Evolutionary conservation across 1,140 invertebrate genomes (phyloP), one percentile per base, ranked within the genome.

Genomic region (Drosophila tsacasi): DNA sequence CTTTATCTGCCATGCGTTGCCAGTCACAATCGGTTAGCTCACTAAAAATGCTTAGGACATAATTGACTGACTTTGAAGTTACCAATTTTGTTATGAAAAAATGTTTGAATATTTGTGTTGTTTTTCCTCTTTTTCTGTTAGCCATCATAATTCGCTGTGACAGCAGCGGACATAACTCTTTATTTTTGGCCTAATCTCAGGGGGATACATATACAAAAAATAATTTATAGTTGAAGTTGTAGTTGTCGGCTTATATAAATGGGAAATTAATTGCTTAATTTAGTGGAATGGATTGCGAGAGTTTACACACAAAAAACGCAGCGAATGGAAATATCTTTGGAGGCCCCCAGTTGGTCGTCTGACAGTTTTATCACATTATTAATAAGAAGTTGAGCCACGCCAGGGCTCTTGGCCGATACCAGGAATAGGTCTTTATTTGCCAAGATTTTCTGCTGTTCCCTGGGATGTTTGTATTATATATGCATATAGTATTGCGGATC

Each of bases 281-380:
- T 90, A 90, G 85, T 89, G 84, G 84, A 89, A 87, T 87, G 84
- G 84, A 89, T 87, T 74, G 83, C 76, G 64, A 81, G 78, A 81
- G 85, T 84, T 84, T 61, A 61, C 62, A 59, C 63, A 76, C 63
- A 77, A 23, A 76, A 79, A 79, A 42, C 55, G 46, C 39, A 58
- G 44, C 71, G 37, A 66, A 64, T 65, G 73, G 62, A 68, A 75
- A 79, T 76, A 61, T 27, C 47, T 49, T 23, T 62, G 63, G 64
- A 55, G 49, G 42, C 9, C 10, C 69, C 5, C 80, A 76, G 83
- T 83, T 82, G 83, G 58, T 72, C 47, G 65, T 60, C 84, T 78
- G 84, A 87, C 84, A 89, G 84, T 84, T 89, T 89, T 90, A 89
- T 89, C 85, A 90, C 84, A 90, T 89, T 89, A 89, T 89, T 89